Conservation (phyloP, 2,797 vertebrate genomes). For the Heteromormyrus szaboi region DNA sequence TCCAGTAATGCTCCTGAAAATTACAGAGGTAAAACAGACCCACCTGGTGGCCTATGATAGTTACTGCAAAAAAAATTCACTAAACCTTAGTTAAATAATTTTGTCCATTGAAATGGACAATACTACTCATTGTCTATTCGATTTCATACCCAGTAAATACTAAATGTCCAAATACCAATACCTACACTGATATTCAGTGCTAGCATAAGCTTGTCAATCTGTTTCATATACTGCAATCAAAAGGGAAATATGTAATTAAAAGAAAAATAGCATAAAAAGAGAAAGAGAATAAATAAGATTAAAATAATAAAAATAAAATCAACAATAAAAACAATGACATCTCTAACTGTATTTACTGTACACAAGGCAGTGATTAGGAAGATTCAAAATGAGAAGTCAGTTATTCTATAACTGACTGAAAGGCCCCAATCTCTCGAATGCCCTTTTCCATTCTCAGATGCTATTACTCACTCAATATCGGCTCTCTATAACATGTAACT, state of each 20-base stretch:
- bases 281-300: background rate
- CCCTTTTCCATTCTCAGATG: too few relatives aligned
- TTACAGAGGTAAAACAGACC: background rate
- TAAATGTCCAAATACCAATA: background rate
- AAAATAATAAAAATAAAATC: background rate
- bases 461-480: too few relatives aligned
- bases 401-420: too few relatives aligned
- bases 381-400: too few relatives aligned
- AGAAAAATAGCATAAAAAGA: background rate
- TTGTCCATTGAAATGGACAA: background rate
- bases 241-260: background rate
- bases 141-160: background rate
- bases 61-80: background rate
- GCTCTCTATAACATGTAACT: too few relatives aligned
- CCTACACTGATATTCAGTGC: background rate
- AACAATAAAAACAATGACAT: background rate
- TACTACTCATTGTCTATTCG: background rate
- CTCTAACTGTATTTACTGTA: too few relatives aligned
- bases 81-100: background rate
- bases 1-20: background rate
- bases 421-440: too few relatives aligned
- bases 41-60: background rate
- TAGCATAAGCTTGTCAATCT: too few relatives aligned
- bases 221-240: background rate
- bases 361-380: too few relatives aligned